A percentile compares a stretch with the other conserved stretches of the same genome.
phyloP scores from a whole-genome alignment of 2,797 vertebrate species.

The Sitta carolinensis region DNA sequence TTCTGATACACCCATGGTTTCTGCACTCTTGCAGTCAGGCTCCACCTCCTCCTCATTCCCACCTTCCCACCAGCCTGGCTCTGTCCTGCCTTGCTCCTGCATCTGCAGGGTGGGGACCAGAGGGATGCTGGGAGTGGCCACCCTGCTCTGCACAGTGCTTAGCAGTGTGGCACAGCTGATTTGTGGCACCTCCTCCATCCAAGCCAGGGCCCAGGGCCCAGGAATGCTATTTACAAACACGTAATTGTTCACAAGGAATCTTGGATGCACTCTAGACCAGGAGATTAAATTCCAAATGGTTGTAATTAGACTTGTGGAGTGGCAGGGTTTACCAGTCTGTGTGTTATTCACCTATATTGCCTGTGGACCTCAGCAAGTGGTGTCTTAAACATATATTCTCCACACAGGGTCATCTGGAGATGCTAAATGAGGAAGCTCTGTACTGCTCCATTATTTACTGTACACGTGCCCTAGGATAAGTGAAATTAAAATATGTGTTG shows the following conservation, averaged over 20 bases:
- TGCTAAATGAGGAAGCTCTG: not conserved
- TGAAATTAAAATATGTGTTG: not conserved
- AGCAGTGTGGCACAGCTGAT: not conserved
- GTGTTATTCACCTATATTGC: not conserved
- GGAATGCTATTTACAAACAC: not conserved
- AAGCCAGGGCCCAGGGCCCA: not conserved
- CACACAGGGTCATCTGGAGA: not conserved
- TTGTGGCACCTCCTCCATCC: not conserved
- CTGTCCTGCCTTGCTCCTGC: not conserved
- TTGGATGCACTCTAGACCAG: not conserved
- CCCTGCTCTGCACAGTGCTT: fast-evolving
- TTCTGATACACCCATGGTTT: not conserved
- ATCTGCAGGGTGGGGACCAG: not conserved
- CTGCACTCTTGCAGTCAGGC: not conserved
- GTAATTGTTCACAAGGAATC: not conserved
- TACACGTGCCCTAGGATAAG: not conserved
- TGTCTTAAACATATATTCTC: not conserved
- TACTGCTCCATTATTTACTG: not conserved
- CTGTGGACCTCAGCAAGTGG: not conserved
- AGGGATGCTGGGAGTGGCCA: not conserved
- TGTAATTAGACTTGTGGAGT: not conserved
- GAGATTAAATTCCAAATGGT: not conserved
- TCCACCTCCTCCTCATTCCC: not conserved
- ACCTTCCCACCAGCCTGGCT: fast-evolving
- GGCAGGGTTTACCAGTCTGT: not conserved